Base-by-base conservation (phyloP, 2,113 vertebrate species). In the Macquaria australasica region DNA sequence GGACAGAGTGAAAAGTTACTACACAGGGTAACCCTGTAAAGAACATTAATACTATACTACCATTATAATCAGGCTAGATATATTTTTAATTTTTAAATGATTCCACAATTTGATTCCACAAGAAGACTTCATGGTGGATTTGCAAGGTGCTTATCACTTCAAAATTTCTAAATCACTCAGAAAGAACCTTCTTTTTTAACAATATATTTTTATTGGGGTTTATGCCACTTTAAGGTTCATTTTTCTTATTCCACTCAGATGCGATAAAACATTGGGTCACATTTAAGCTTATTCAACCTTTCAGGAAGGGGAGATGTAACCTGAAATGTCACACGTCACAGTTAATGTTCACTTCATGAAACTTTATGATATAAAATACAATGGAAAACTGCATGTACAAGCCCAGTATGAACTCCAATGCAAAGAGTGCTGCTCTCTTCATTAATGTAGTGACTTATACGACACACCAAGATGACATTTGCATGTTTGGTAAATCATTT, bases 401-500 rank as follows among this genome's bases (percentile, higher is more conserved):
- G 14, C 41, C 39, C 55, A 41, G 41, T 51, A 21, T 66, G 5
- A 41, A 39, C 25, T 79, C 28, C 9, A 31, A 21, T 70, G 34
- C 56, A 64, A 34, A 7, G 7, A 58, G 10, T 51, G 31, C 31
- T 69, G 55, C 43, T 43, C n/a, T 64, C 20, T 58, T 60, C 1
- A 10, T 64, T 7, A 39, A 20, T 31, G 9, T 15, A 23, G 15
- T 25, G 8, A 37, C 67, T 81, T 10, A 31, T 48, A 50, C 5
- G 4, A 12, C 3, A 3, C 51, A n/a, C 18, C 55, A 6, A 67
- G 21, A 34, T 77, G 79, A 56, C 62, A 76, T 63, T 62, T 82
- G 16, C 48, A 48, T 28, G n/a, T 83, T 80, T 16, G 8, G 8
- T 55, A 56, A 86, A 60, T 69, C 56, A 43, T 50, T 51, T 68